A percentile compares a stretch with the other conserved stretches of the same genome.
These are phyloP conservation scores for Benitochromis conjunctus DNA, from an alignment of 2,113 vertebrate genomes.

Conservation along the genomic window DNA sequence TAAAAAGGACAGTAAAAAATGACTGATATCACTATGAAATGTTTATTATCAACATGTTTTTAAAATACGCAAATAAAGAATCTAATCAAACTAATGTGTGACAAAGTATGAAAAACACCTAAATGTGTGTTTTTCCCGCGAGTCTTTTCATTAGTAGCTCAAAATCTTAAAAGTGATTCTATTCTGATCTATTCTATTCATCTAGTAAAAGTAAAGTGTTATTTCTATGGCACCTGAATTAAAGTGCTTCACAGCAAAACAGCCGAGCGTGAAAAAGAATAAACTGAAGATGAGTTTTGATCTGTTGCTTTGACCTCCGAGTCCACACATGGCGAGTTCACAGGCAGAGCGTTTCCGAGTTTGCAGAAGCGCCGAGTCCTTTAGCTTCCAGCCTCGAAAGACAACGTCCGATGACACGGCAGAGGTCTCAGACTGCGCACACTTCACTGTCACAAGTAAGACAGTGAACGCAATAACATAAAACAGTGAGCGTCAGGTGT, in stretches of 20 bases:
- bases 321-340: fast-evolving
- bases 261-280: neutral
- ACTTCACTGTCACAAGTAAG: neutral
- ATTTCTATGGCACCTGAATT: neutral
- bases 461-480: neutral
- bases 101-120: neutral
- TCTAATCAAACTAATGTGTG: neutral
- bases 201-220: neutral
- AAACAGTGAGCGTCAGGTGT: neutral
- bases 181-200: neutral
- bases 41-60: neutral
- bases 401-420: neutral
- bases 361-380: neutral
- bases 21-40: neutral
- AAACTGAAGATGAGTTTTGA: neutral
- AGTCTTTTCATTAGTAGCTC: neutral
- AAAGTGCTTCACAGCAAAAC: neutral
- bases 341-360: fast-evolving
- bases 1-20: neutral
- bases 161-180: neutral
- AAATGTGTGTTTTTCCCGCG: neutral
- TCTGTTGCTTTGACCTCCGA: neutral
- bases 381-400: too few relatives aligned
- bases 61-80: neutral
- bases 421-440: neutral